Conservation (phyloP, 1,140 invertebrate species). For the Proales similis region DNA sequence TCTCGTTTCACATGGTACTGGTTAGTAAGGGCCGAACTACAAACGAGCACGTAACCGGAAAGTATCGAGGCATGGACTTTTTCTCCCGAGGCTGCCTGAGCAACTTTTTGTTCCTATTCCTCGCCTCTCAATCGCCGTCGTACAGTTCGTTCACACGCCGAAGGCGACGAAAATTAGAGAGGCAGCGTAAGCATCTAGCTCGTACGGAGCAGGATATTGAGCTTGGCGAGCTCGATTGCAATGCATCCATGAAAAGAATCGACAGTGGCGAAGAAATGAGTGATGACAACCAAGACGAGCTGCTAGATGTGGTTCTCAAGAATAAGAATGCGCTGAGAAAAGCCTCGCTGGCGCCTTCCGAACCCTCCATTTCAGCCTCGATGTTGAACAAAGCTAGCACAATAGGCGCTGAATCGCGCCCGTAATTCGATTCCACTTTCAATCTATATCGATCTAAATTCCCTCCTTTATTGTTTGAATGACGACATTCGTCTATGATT, state of each 20-base stretch:
- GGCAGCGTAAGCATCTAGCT: neutral
- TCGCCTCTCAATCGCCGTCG: constrained; percentile 1
- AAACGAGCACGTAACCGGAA: constrained; percentile 98
- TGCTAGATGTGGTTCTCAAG: constrained; percentile 14
- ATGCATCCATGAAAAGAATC: constrained; percentile 13
- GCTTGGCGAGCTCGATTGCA: constrained; percentile 17
- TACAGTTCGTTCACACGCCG: constrained; percentile 3
- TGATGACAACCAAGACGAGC: constrained; percentile 10
- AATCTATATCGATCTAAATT: too few species aligned
- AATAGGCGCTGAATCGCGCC: too few species aligned
- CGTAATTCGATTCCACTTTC: too few species aligned
- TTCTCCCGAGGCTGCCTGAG: constrained; percentile 47
- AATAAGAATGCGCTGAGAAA: constrained; percentile 1
- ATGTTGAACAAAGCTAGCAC: constrained; percentile 35
- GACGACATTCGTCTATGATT: too few species aligned
- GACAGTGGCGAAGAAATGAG: constrained; percentile 5
- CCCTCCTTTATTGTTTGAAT: too few species aligned
- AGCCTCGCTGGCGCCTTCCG: constrained; percentile 6
- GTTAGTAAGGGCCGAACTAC: constrained; percentile 96
- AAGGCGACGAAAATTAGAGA: neutral
- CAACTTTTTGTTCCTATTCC: constrained; percentile 26
- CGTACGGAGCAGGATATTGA: neutral
- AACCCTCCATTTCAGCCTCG: constrained; percentile 30
- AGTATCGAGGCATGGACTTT: constrained; percentile 94
- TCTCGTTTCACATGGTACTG: constrained; percentile 91